Conservation (phyloP, 2,888 invertebrate genomes). For the Lampropteryx suffumata region DNA sequence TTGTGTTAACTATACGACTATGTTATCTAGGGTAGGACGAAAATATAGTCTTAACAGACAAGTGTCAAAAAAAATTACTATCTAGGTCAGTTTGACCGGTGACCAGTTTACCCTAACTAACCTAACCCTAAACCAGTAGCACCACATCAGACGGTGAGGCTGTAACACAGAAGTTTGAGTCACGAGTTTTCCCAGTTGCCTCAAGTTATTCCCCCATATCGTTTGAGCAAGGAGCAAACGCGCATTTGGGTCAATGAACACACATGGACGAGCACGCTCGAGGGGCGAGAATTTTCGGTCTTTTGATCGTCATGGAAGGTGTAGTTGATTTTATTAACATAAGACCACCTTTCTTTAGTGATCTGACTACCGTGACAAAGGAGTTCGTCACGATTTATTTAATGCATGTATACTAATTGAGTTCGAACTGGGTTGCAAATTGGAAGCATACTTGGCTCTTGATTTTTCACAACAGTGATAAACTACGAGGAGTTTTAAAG, state of each 20-base stretch:
- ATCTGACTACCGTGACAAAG: not conserved
- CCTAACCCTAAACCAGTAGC: too few relatives aligned
- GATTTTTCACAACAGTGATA: constrained; percentile 26
- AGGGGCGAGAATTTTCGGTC: not conserved
- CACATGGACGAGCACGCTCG: constrained; percentile 4
- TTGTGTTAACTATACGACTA: not conserved
- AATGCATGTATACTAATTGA: constrained; percentile 57
- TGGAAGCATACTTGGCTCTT: constrained; percentile 43
- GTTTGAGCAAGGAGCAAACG: constrained; percentile 7
- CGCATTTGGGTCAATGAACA: constrained; percentile 16
- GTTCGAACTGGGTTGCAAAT: constrained; percentile 62
- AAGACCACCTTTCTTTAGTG: not conserved
- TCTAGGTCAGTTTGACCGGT: too few relatives aligned
- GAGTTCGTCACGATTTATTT: constrained; percentile 62
- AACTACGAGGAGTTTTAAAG: constrained; percentile 7
- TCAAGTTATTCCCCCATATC: constrained; percentile 2
- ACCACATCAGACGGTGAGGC: too few relatives aligned
- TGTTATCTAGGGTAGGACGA: too few relatives aligned
- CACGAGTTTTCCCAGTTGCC: constrained; percentile 1
- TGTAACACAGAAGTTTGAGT: not conserved
- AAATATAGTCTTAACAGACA: too few relatives aligned
- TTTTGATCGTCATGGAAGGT: not conserved
- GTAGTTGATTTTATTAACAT: not conserved
- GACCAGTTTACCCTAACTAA: too few relatives aligned
- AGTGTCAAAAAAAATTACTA: too few relatives aligned